Base-by-base conservation (phyloP, 2,888 invertebrate genomes). In the Argynnis bischoffii region DNA sequence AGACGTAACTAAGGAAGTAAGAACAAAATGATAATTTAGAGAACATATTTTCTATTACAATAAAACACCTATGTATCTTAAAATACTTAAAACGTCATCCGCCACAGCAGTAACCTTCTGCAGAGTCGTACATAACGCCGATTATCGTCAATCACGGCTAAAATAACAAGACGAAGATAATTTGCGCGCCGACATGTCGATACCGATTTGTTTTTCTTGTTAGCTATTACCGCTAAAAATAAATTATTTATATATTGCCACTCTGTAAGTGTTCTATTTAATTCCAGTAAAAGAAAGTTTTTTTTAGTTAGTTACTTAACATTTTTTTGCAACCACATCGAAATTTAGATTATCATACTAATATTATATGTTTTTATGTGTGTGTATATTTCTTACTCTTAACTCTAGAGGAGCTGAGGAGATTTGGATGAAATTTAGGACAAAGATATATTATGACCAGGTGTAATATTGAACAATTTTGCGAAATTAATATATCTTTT, bases 141-240 rank as follows among this genome's bases (percentile, higher is more conserved):
- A 73, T 75, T 70, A 72, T 66, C 74, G 75, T 77, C 70, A 69
- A 76, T 76, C 77, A 75, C 74, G 66, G 56, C 65, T 73, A 65
- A 71, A 76, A 69, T 71, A 74, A 74, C 77, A 74, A 67, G 60
- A 63, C 69, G 70, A 54, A 74, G 79, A 80, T 77, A 73, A 71
- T 76, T 77, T 77, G 59, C 72, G 65, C 67, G 70, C 64, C 70
- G 75, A 76, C 74, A 71, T 77, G 77, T 76, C 79, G 79, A 82
- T 84, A 81, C 77, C 77, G 83, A 79, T 80, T 81, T 87, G 85
- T 87, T 88, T 84, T 84, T 81, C 79, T 83, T 83, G 78, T 76
- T 5, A n/a, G 48, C 57, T 47, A 57, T 77, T 75, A 75, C 74
- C 74, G 63, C 69, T 72, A 68, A 72, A 70, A 71, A 72, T 72